Conservation (phyloP, 2,888 invertebrate species). For the Cheilosia scutellata region DNA sequence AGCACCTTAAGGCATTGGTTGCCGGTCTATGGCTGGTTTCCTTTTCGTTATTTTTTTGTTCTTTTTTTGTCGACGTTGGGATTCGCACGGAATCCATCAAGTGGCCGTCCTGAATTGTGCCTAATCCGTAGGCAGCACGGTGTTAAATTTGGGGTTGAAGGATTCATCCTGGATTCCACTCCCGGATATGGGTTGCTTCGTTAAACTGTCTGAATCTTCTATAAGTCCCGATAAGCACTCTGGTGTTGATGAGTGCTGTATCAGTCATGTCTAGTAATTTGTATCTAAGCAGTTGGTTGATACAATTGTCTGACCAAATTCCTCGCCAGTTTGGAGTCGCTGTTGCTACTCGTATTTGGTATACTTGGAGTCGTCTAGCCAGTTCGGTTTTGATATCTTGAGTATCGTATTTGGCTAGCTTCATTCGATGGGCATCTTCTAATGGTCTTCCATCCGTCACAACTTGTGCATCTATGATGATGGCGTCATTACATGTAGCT, state of each 20-base stretch:
- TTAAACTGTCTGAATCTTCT: background rate
- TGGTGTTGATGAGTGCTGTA: background rate
- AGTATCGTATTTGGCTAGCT: too few relatives aligned
- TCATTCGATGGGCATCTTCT: background rate
- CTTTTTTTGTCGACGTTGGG: background rate
- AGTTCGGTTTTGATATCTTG: too few relatives aligned
- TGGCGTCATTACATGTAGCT: background rate
- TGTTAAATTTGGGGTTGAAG: background rate
- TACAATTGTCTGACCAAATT: too few relatives aligned
- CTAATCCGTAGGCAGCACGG: background rate
- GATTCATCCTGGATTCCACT: background rate
- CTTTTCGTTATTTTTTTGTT: too few relatives aligned
- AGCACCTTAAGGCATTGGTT: too few relatives aligned
- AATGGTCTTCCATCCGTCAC: background rate
- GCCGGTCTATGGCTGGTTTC: too few relatives aligned
- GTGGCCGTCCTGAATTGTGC: slow-evolving; percentile 1
- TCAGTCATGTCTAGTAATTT: too few relatives aligned
- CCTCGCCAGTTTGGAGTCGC: too few relatives aligned
- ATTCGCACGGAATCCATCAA: background rate
- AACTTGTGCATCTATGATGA: background rate
- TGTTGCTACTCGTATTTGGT: too few relatives aligned
- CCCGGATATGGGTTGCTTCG: background rate
- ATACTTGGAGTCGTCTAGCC: too few relatives aligned
- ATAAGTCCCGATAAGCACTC: background rate
- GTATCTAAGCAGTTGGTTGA: too few relatives aligned